Base-by-base conservation (phyloP, 64 coral and sea anemone genomes). In the Actinia equina region DNA sequence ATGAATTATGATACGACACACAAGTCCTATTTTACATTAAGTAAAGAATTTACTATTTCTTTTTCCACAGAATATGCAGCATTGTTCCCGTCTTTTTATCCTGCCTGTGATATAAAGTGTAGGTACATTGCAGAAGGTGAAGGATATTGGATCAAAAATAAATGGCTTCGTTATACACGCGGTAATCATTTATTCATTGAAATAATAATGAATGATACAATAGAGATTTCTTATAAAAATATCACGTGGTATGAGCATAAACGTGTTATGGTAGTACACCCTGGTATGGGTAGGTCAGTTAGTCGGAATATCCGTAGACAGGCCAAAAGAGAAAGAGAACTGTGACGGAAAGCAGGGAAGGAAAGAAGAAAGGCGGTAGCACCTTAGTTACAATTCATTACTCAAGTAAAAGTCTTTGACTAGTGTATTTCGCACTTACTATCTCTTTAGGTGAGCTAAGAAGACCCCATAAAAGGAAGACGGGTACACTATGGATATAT, bases 401-500 rank as follows among this genome's bases (percentile, higher is more conserved):
- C 46, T 49, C 4, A 49, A 49, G 46, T 49, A 49, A 6, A 6
- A 49, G 46, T 49, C 46, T 49, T 49, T 8, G 7, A 49, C 2
- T 49, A 49, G 46, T 8, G 46, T 49, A 6, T 49, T 49, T 13
- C 6, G 10, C 55, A 57, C 15, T 57, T 16, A 57, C 0, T 13
- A 0, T 57, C 6, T 42, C 11, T 81, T 52, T 43, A 81, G 78
- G 78, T 49, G 78, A 81, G 18, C 10, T 53, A 57, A 54, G 11
- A 71, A 53, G 22, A 23, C 43, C 56, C 7, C 51, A 82, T 27
- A 76, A 71, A 26, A 37, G 19, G 79, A 70, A 70, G 43, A 37
- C 49, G n/a, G 80, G 89, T 0, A 97, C 85, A 8, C 59, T 97
- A 19, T 97, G 94, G 94, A 90, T 97, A 58, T 97, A 93, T 65